A percentile compares a stretch with the other conserved stretches of the same genome.
These are phyloP conservation scores for Muscicapa comitata DNA, from an alignment of 2,797 vertebrate species.

Conservation along the genomic window DNA sequence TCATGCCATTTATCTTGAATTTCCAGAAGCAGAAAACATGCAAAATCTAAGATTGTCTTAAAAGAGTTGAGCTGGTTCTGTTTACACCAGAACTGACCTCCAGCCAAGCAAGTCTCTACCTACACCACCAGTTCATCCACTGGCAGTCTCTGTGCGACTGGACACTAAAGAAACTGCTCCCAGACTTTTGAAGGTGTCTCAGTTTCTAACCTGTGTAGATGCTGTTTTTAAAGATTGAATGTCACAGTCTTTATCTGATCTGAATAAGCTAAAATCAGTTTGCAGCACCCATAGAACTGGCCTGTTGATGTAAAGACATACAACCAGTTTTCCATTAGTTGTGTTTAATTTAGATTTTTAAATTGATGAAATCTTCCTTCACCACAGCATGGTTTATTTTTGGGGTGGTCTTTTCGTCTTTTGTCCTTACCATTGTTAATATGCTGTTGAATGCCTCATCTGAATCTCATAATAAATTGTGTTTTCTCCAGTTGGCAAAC, in stretches of 20 bases:
- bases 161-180: not conserved
- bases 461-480: slow-evolving; percentile 45
- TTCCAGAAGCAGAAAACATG: not conserved
- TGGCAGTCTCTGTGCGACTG: not conserved
- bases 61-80: not conserved
- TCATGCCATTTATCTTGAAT: not conserved
- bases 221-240: not conserved
- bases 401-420: not conserved
- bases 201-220: not conserved
- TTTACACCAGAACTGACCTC: not conserved
- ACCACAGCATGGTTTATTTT: not conserved
- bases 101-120: not conserved
- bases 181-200: not conserved
- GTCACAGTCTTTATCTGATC: not conserved
- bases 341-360: not conserved
- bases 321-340: not conserved
- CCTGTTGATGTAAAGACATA: not conserved
- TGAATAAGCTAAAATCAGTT: not conserved
- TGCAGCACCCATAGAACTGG: not conserved
- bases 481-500: slow-evolving; percentile 90
- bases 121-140: not conserved
- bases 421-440: not conserved
- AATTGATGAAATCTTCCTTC: not conserved
- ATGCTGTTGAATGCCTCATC: not conserved
- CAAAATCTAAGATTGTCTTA: not conserved